phyloP scores from a whole-genome alignment of 2,888 invertebrate genomes.

The Thyatira batis region DNA sequence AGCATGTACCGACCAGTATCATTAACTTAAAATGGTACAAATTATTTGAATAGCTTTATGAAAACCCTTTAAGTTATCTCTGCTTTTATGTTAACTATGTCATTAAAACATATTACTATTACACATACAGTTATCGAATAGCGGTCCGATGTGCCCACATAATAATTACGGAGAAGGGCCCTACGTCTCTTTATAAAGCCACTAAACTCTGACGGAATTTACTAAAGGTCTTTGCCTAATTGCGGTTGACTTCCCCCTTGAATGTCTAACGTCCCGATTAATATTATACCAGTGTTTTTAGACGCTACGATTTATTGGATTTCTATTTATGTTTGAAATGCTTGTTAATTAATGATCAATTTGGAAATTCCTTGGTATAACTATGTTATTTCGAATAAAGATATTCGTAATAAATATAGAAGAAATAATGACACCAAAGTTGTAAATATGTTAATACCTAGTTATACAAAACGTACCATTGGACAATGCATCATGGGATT shows the following conservation, averaged over 20 bases:
- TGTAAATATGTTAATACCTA: no score
- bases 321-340: not conserved
- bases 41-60: no score
- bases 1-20: no score
- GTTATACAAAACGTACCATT: no score
- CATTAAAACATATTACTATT: not conserved
- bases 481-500: no score
- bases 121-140: not conserved
- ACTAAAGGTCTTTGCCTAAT: conserved; percentile 39
- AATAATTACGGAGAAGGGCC: conserved; percentile 11
- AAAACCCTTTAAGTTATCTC: no score
- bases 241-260: conserved; percentile 36
- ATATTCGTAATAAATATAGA: no score
- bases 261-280: conserved; percentile 24
- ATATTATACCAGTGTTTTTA: conserved; percentile 15
- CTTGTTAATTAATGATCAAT: not conserved
- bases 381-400: no score
- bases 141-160: not conserved
- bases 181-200: conserved; percentile 21
- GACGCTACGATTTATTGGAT: not conserved
- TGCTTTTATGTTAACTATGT: not conserved
- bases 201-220: conserved; percentile 32
- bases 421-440: no score
- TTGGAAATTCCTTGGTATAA: conserved; percentile 1
- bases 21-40: no score